Evolutionary conservation across 2,888 invertebrate species (phyloP).

Genomic region (Erynnis tages): DNA sequence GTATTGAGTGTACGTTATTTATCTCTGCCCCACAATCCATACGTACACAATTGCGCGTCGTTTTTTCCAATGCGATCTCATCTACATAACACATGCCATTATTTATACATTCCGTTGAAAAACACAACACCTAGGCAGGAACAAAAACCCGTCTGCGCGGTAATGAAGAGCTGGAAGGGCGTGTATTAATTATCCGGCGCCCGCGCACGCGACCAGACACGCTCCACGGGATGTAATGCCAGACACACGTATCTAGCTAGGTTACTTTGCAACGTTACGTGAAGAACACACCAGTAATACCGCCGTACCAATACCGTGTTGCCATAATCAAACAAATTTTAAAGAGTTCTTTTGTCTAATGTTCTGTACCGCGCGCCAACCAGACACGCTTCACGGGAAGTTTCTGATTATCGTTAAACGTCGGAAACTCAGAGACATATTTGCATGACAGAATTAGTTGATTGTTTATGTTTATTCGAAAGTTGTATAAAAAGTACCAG

Average conservation of each 20-base stretch:
- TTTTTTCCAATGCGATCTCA: too few relatives aligned
- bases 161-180: conserved; percentile 72
- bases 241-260: background rate
- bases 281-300: too few relatives aligned
- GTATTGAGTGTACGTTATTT: too few relatives aligned
- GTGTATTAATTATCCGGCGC: conserved; percentile 57
- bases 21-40: too few relatives aligned
- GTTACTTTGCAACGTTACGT: too few relatives aligned
- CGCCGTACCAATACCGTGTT: too few relatives aligned
- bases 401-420: background rate
- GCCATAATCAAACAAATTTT: too few relatives aligned
- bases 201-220: conserved; percentile 48
- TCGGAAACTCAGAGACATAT: background rate
- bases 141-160: conserved; percentile 67
- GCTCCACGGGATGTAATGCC: conserved; percentile 31
- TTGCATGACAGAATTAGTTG: conserved; percentile 10
- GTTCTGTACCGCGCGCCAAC: conserved; percentile 53
- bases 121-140: conserved; percentile 31
- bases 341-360: too few relatives aligned
- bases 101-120: conserved; percentile 35
- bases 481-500: background rate
- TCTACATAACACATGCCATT: background rate
- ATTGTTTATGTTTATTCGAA: conserved; percentile 1
- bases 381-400: conserved; percentile 35
- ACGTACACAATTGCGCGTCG: too few relatives aligned